Base-by-base conservation (phyloP, 2,888 invertebrate species). In the Latheticus oryzae region DNA sequence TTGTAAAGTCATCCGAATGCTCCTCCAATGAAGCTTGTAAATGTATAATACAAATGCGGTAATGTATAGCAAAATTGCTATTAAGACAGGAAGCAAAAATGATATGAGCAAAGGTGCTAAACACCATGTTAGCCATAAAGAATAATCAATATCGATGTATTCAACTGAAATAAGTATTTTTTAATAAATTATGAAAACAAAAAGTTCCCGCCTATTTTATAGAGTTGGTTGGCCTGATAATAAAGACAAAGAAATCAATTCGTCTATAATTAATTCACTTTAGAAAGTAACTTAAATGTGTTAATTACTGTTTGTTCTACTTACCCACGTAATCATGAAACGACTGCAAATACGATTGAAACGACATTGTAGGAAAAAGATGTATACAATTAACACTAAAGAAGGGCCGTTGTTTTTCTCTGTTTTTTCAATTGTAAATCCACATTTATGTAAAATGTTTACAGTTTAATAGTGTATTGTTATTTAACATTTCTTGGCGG, bases 41-140 rank as follows among this genome's bases (percentile, higher is more conserved):
- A 96, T 85, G 75, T 93, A 93, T 64, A 95, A 84, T 73, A 94
- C 89, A 72, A 95, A 82, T 61, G 88, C 89, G 72, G 90, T 91
- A 65, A 88, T 79, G 78, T 95, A 95, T 58, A 95, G 84, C 51
- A 95, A 83, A n/a, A 91, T 69, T 35, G 88, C 87, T 74, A 95
- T 91, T 58, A 93, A 83, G 35, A 87, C 80, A 1, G 95, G 95
- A 70, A 95, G 83, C 38, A 95, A 82, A 81, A 96, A 95, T 65
- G 94, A 92, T 63, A 92, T 85, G 66, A 93, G 81, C 54, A 94
- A 82, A 1, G 94, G 94, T 77, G 87, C 88, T 73, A 94, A 83
- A 70, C 93, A 84, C 87, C 93, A 92, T 68, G 90, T 87, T 61
- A 93, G 82, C 92, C 92, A 93, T 64, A 91, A 76, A 52, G 91